A percentile compares a stretch with the other conserved stretches of the same genome.
phyloP scores from a whole-genome alignment of 1,140 invertebrate species.

The Eupeodes corollae region DNA sequence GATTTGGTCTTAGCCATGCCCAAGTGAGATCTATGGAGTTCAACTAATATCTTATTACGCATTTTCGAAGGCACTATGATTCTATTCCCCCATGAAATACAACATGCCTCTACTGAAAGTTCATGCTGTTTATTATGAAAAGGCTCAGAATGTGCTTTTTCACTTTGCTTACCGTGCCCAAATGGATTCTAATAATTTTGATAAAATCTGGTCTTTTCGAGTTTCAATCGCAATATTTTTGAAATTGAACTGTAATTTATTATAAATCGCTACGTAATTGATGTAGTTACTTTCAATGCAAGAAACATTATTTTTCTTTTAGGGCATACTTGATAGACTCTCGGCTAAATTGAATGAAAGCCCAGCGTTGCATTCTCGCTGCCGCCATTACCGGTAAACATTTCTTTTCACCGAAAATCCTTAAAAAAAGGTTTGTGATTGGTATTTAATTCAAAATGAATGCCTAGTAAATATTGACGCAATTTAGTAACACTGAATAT shows the following conservation, averaged over 20 bases:
- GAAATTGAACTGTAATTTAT: background rate
- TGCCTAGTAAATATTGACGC: constrained; percentile 41
- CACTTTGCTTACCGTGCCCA: background rate
- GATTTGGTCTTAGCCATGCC: constrained; percentile 3
- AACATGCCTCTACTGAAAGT: constrained; percentile 10
- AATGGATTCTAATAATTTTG: background rate
- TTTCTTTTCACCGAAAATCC: constrained; percentile 33
- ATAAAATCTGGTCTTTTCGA: background rate
- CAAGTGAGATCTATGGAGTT: constrained; percentile 22
- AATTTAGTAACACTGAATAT: constrained; percentile 43
- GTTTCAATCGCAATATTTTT: constrained; percentile 1
- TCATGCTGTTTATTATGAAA: constrained; percentile 5
- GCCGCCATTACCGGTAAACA: constrained; percentile 22
- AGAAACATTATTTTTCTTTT: background rate
- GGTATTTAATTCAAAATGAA: constrained; percentile 38
- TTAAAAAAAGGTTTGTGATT: constrained; percentile 41
- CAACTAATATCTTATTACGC: constrained; percentile 9
- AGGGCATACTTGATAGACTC: too few species aligned
- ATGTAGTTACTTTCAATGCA: background rate
- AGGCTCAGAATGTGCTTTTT: background rate
- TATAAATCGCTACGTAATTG: background rate
- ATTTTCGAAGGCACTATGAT: constrained; percentile 16
- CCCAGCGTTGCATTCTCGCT: constrained; percentile 25
- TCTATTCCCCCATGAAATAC: constrained; percentile 16
- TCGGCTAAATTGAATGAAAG: constrained; percentile 23